These are phyloP conservation scores for Myotis planiceps DNA, from an alignment of 2,797 vertebrate species.

Conservation along the genomic window DNA sequence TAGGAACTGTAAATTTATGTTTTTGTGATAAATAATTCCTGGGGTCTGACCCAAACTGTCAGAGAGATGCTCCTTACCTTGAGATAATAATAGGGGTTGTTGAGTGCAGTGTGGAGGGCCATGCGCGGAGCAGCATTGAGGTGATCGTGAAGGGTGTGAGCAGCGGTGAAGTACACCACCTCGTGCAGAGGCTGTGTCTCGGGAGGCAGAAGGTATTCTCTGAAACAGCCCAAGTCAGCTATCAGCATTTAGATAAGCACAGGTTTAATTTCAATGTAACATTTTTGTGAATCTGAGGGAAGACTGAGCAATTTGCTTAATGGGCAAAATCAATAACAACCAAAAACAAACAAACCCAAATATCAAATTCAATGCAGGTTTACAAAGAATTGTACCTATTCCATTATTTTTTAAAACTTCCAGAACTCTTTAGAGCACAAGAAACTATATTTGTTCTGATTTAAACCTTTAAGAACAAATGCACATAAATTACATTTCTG, in stretches of 20 bases:
- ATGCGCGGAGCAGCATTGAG: constrained; percentile 94
- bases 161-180: constrained; percentile 92
- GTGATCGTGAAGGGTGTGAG: constrained; percentile 90
- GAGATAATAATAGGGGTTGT: constrained; percentile 93
- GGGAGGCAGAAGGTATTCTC: constrained; percentile 91
- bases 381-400: constrained; percentile 7
- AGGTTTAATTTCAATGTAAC: neutral
- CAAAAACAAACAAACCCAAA: constrained; percentile 26
- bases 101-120: constrained; percentile 95
- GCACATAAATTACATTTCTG: neutral
- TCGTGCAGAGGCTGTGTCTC: constrained; percentile 93
- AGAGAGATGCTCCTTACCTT: constrained; percentile 88
- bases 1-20: neutral
- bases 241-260: neutral
- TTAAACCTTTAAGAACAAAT: constrained; percentile 31
- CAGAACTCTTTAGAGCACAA: constrained; percentile 1
- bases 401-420: neutral
- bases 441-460: constrained; percentile 7
- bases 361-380: neutral
- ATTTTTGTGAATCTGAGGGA: neutral
- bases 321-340: constrained; percentile 16
- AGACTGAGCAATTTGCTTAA: constrained; percentile 19
- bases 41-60: neutral
- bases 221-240: constrained; percentile 78
- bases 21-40: neutral